A percentile compares a stretch with the other conserved stretches of the same genome.
phyloP scores from a whole-genome alignment of 2,888 invertebrate genomes.

The Pristionchus japonicus region DNA sequence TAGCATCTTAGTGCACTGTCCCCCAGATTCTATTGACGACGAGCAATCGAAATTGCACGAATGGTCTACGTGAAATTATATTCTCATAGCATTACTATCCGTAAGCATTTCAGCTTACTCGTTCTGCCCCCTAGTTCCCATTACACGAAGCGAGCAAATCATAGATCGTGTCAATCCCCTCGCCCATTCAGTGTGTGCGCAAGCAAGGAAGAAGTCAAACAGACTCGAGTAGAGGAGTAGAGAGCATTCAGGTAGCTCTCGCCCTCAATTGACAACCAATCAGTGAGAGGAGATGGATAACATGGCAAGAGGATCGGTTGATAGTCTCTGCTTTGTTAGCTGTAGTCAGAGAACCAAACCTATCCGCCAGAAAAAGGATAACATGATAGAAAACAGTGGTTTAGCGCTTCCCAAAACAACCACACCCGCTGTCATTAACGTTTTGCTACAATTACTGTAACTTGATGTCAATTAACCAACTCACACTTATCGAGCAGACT shows the following conservation, averaged over 20 bases:
- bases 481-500: conserved; percentile 38
- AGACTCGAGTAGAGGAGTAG: conserved; percentile 10
- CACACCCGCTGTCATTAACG: too few relatives aligned
- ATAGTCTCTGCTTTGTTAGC: too few relatives aligned
- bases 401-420: too few relatives aligned
- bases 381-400: too few relatives aligned
- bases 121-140: background rate
- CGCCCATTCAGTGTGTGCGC: background rate
- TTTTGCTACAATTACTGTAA: too few relatives aligned
- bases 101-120: too few relatives aligned
- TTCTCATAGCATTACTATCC: too few relatives aligned
- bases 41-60: too few relatives aligned
- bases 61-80: too few relatives aligned
- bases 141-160: background rate
- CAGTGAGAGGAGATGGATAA: background rate
- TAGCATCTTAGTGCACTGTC: too few relatives aligned
- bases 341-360: background rate
- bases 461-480: background rate
- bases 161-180: conserved; percentile 3
- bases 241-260: background rate
- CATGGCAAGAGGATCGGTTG: background rate
- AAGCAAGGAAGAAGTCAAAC: conserved; percentile 5
- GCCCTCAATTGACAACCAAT: background rate
- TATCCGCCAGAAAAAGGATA: too few relatives aligned
- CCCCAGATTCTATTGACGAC: too few relatives aligned